These are phyloP conservation scores for Spisula subtruncata DNA, from an alignment of 2,888 invertebrate species.

Conservation along the genomic window DNA sequence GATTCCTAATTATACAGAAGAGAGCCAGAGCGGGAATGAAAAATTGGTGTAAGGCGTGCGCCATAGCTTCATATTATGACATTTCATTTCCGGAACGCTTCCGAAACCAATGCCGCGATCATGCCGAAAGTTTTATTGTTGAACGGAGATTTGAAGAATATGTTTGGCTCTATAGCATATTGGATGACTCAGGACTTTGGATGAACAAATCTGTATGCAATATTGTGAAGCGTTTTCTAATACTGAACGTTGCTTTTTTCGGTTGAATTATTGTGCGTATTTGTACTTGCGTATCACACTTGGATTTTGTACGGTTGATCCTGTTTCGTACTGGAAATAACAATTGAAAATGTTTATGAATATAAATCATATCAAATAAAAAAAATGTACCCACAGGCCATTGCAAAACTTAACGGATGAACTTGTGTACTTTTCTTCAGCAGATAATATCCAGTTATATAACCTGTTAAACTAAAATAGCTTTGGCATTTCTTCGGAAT, in stretches of 20 bases:
- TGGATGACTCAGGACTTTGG: too few species aligned
- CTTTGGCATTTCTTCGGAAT: conserved; percentile 6
- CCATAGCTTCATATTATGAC: not conserved
- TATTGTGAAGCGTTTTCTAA: too few species aligned
- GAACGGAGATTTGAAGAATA: not conserved
- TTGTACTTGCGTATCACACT: too few species aligned
- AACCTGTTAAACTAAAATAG: conserved; percentile 20
- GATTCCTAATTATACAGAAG: not conserved
- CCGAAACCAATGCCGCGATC: not conserved
- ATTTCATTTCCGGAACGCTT: conserved; percentile 1
- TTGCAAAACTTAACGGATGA: not conserved
- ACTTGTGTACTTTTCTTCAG: not conserved
- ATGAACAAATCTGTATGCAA: too few species aligned
- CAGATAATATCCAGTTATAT: conserved; percentile 1
- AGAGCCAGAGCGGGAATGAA: not conserved
- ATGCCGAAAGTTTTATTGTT: not conserved
- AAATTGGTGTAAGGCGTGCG: not conserved
- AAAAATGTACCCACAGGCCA: not conserved
- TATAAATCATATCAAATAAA: conserved; percentile 13
- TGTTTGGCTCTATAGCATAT: too few species aligned
- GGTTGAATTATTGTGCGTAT: too few species aligned
- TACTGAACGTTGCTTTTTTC: too few species aligned
- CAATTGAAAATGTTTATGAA: not conserved
- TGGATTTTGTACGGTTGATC: too few species aligned
- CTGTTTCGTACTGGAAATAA: not conserved